Evolutionary conservation across 2,113 vertebrate genomes (phyloP).

Genomic region (Rafetus swinhoei): DNA sequence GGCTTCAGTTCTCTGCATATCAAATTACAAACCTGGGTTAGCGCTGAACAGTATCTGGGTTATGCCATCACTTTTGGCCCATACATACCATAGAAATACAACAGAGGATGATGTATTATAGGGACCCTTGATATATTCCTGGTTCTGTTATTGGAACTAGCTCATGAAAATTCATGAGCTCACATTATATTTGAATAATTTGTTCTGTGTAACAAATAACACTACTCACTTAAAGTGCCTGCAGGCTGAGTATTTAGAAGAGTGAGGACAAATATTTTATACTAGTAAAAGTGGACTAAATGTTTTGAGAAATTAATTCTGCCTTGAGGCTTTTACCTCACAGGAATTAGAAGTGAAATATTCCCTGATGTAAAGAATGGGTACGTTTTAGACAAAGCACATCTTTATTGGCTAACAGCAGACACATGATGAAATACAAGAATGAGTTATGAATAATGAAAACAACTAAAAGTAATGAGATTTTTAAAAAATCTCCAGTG

Average conservation of each 20-base stretch:
- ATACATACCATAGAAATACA: neutral
- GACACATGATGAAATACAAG: neutral
- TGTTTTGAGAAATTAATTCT: neutral
- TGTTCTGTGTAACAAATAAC: neutral
- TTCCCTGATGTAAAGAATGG: neutral
- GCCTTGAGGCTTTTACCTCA: neutral
- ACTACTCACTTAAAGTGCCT: neutral
- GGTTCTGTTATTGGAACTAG: constrained; percentile 47
- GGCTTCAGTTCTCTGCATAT: neutral
- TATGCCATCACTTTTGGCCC: neutral
- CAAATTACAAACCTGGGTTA: neutral
- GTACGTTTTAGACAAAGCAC: constrained; percentile 16
- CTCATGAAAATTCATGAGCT: constrained; percentile 62
- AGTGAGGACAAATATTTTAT: neutral
- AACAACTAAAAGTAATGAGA: neutral
- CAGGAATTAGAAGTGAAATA: neutral
- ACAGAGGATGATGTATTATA: neutral
- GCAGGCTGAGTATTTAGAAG: neutral
- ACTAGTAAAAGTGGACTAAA: neutral
- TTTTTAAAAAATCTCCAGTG: neutral
- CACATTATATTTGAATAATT: constrained; percentile 37
- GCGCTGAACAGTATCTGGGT: neutral
- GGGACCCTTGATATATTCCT: constrained; percentile 54
- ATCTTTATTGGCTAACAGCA: neutral
- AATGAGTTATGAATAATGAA: neutral